Evolutionary conservation across 2,888 invertebrate species (phyloP), one percentile per base, ranked within the genome.

Genomic region (Drosophila incognita): DNA sequence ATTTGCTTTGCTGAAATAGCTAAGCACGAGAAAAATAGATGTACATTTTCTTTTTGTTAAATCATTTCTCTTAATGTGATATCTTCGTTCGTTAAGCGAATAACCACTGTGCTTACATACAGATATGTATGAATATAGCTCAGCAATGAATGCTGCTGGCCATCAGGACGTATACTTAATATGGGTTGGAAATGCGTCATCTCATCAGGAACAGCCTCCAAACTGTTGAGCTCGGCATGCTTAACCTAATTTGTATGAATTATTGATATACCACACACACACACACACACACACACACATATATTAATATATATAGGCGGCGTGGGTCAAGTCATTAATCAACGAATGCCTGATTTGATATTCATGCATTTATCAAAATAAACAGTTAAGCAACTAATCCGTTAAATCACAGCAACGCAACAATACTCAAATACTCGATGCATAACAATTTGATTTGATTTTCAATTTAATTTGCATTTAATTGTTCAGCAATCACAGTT

Each of bases 161-260:
- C n/a, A 56, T 52, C 49, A 15, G 65, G 66, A 69, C 71, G 82
- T 72, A 84, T 80, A 58, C 77, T 63, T 79, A 69, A 76, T 77
- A 27, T 51, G 76, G 11, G 48, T 53, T 61, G 66, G 73, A 81
- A 81, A 80, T 80, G 82, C 68, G 57, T 59, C 56, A 69, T 74
- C 65, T 31, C 40, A 58, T 42, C 24, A 36, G 18, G 18, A 40
- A 10, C 40, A 24, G 52, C 46, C 62, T 38, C n/a, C 6, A 61
- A 68, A 64, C 58, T 61, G 52, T 54, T 56, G 15, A 49, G 66
- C 36, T 79, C 38, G 24, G 24, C 36, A 40, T 60, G 57, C 56
- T 58, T 40, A 8, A 35, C 40, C 38, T 29, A 71, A 53, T 62
- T 51, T 24, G 65, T 53, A 62, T 71, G 60, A 76, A 62, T 68